A percentile compares a stretch with the other conserved stretches of the same genome.
These are phyloP conservation scores for Syrphus vitripennis DNA, from an alignment of 2,888 invertebrate genomes.

Conservation along the genomic window DNA sequence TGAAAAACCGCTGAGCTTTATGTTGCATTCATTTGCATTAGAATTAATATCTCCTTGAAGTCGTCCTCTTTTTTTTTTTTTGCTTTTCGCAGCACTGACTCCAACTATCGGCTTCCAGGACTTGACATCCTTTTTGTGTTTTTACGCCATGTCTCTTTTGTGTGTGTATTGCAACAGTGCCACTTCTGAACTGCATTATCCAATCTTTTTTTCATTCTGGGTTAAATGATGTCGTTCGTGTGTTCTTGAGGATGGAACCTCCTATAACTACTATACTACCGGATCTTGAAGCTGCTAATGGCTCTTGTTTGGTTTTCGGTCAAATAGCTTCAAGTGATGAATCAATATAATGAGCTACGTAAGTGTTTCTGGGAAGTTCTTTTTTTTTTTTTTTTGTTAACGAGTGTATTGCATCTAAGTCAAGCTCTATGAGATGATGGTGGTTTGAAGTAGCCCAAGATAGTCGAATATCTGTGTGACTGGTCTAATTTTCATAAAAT, in stretches of 20 bases:
- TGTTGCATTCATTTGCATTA: slow-evolving; percentile 59
- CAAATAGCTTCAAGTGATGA: slow-evolving; percentile 67
- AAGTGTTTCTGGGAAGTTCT: slow-evolving; percentile 13
- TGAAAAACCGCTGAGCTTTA: slow-evolving; percentile 32
- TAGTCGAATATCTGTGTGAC: slow-evolving; percentile 29
- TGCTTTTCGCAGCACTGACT: slow-evolving; percentile 32
- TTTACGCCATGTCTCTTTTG: slow-evolving; percentile 23
- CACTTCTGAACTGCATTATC: slow-evolving; percentile 55
- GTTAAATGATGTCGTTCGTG: slow-evolving; percentile 59
- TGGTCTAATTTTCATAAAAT: slow-evolving; percentile 51
- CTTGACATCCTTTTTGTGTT: slow-evolving; percentile 45
- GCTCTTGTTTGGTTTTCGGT: slow-evolving; percentile 66
- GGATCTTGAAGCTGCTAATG: slow-evolving; percentile 42
- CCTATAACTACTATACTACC: neutral
- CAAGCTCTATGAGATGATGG: neutral
- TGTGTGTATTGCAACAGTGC: slow-evolving; percentile 37
- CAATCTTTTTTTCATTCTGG: slow-evolving; percentile 50
- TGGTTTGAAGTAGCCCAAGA: neutral
- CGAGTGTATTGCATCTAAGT: neutral
- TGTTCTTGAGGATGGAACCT: slow-evolving; percentile 35
- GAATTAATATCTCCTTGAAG: slow-evolving; percentile 45
- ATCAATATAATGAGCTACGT: slow-evolving; percentile 69
- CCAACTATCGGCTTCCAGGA: slow-evolving; percentile 49
- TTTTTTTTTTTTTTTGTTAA: neutral
- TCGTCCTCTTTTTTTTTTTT: slow-evolving; percentile 23